These are phyloP conservation scores for Pionites leucogaster DNA, from an alignment of 2,113 vertebrate genomes.

Conservation along the genomic window DNA sequence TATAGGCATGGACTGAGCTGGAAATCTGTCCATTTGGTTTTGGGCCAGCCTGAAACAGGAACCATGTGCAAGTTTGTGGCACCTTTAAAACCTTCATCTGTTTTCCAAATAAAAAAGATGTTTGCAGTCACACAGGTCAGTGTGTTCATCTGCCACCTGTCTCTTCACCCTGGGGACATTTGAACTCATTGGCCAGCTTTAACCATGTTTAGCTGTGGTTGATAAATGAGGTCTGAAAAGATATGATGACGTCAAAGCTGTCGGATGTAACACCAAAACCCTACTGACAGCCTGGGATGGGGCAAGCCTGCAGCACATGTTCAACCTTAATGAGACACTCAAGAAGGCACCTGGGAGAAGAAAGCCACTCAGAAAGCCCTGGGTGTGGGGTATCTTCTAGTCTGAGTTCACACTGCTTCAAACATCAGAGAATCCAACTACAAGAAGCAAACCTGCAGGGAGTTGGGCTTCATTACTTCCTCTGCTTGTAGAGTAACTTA, in stretches of 20 bases:
- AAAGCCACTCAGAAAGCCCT: neutral
- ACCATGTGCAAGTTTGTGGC: neutral
- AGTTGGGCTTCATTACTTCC: neutral
- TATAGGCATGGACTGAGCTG: neutral
- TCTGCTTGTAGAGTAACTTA: neutral
- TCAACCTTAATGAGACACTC: neutral
- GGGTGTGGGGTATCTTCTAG: neutral
- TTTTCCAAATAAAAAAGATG: neutral
- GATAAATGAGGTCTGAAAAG: neutral
- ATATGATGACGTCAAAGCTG: neutral
- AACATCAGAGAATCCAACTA: conserved; percentile 17
- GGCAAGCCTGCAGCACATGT: neutral
- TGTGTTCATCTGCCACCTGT: too few species aligned
- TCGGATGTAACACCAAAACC: neutral
- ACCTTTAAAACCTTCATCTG: neutral
- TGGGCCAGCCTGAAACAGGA: neutral
- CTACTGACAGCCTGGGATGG: neutral
- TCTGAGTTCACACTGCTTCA: neutral
- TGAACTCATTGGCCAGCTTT: neutral
- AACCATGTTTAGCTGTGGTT: neutral
- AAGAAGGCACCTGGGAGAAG: neutral
- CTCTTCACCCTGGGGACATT: neutral
- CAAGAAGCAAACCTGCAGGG: neutral
- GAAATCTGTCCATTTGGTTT: neutral
- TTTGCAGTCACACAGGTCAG: neutral